Percentiles rank a stretch among this genome's conserved stretches.
These are phyloP conservation scores for Nyctereutes procyonoides DNA, from an alignment of 2,113 vertebrate genomes.

Conservation along the genomic window DNA sequence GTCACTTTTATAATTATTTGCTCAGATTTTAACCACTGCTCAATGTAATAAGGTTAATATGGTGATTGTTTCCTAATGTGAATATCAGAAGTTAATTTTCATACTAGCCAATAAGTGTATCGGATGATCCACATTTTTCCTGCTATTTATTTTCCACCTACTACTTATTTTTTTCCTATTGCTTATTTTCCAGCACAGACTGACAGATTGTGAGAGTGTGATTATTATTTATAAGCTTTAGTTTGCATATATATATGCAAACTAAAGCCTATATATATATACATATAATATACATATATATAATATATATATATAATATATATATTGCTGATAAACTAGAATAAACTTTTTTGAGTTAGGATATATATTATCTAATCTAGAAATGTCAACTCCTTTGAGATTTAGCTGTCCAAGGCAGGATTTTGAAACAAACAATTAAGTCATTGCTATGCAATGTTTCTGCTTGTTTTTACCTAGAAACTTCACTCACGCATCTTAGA, in stretches of 20 bases:
- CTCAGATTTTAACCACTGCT: constrained; percentile 80
- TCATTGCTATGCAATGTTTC: constrained; percentile 67
- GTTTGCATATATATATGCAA: neutral
- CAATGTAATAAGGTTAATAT: constrained; percentile 85
- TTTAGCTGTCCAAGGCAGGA: constrained; percentile 67
- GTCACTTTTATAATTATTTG: constrained; percentile 88
- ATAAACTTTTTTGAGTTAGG: neutral
- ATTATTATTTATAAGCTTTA: constrained; percentile 63
- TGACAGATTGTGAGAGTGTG: constrained; percentile 60
- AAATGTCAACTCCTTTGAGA: constrained; percentile 75
- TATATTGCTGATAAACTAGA: neutral
- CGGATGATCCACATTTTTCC: constrained; percentile 60
- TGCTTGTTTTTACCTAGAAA: constrained; percentile 87
- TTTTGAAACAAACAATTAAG: constrained; percentile 74
- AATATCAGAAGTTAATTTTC: constrained; percentile 82
- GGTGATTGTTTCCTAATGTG: constrained; percentile 83
- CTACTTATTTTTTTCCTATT: constrained; percentile 38
- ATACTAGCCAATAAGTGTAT: constrained; percentile 62
- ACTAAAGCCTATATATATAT: too few species aligned
- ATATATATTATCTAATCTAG: constrained; percentile 56
- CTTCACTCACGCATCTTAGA: constrained; percentile 92
- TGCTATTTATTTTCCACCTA: constrained; percentile 61
- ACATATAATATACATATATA: neutral
- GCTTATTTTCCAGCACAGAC: constrained; percentile 70
- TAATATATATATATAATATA: neutral